phyloP scores from a whole-genome alignment of 2,113 vertebrate genomes.

The Bucco capensis region DNA sequence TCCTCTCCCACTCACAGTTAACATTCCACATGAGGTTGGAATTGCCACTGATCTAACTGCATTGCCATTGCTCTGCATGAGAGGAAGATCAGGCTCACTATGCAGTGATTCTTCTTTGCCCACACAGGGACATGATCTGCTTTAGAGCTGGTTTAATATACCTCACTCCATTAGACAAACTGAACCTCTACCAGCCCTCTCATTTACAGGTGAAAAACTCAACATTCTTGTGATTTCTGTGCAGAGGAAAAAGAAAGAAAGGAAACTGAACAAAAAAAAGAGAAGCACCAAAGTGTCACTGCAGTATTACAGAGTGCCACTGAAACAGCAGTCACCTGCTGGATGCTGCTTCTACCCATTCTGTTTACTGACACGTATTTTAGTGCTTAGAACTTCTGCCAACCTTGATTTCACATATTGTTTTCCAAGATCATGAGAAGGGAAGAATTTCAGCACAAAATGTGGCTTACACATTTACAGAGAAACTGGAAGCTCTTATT shows the following conservation, averaged over 20 bases:
- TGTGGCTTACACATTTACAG: not conserved
- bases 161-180: not conserved
- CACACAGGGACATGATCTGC: not conserved
- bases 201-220: not conserved
- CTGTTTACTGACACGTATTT: not conserved
- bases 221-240: not conserved
- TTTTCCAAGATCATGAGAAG: not conserved
- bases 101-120: not conserved
- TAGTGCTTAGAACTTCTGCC: not conserved
- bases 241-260: accelerated
- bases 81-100: not conserved
- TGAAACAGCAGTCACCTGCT: not conserved
- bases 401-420: not conserved
- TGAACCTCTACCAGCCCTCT: not conserved
- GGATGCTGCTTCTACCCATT: not conserved
- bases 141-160: not conserved
- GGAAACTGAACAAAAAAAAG: too few species aligned
- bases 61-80: accelerated
- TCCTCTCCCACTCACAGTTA: not conserved
- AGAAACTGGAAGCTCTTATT: not conserved
- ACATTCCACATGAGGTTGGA: accelerated
- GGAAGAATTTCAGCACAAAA: not conserved
- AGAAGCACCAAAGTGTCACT: not conserved
- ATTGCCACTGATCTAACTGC: not conserved
- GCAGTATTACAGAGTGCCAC: not conserved